Evolutionary conservation across 2,113 vertebrate species (phyloP).

Genomic region (Oryzias javanicus): DNA sequence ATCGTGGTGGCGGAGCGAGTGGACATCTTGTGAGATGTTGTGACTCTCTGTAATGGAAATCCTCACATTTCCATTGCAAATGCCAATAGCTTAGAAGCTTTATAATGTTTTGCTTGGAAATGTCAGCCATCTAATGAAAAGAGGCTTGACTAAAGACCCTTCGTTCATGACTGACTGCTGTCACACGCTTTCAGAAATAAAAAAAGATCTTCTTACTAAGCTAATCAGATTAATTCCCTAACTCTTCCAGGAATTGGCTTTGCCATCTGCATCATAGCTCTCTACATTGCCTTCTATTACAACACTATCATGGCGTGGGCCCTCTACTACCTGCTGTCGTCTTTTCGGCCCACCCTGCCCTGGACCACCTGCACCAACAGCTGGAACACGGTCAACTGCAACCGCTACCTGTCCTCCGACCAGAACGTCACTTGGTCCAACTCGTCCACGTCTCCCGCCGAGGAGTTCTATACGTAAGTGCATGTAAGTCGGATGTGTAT

Average conservation of each 20-base stretch:
- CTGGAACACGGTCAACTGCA: constrained; percentile 95
- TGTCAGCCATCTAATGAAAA: constrained; percentile 56
- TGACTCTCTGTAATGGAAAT: constrained; percentile 79
- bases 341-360: constrained; percentile 86
- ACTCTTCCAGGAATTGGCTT: constrained; percentile 87
- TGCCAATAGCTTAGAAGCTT: constrained; percentile 67
- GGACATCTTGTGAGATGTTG: constrained; percentile 16
- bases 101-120: constrained; percentile 66
- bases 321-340: constrained; percentile 94
- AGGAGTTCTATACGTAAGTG: constrained; percentile 99
- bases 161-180: constrained; percentile 8
- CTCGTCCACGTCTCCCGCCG: constrained; percentile 88
- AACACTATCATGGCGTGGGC: constrained; percentile 99
- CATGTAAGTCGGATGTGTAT: constrained; percentile 78
- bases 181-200: neutral
- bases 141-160: constrained; percentile 30
- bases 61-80: constrained; percentile 78
- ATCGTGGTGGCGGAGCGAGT: constrained; percentile 24
- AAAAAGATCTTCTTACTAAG: neutral
- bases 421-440: constrained; percentile 85
- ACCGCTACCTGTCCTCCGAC: constrained; percentile 86
- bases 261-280: constrained; percentile 94
- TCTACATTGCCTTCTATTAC: constrained; percentile 97
- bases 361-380: constrained; percentile 91
- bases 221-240: neutral